These are phyloP conservation scores for Cantharis rustica DNA, from an alignment of 2,888 invertebrate species.

Conservation along the genomic window DNA sequence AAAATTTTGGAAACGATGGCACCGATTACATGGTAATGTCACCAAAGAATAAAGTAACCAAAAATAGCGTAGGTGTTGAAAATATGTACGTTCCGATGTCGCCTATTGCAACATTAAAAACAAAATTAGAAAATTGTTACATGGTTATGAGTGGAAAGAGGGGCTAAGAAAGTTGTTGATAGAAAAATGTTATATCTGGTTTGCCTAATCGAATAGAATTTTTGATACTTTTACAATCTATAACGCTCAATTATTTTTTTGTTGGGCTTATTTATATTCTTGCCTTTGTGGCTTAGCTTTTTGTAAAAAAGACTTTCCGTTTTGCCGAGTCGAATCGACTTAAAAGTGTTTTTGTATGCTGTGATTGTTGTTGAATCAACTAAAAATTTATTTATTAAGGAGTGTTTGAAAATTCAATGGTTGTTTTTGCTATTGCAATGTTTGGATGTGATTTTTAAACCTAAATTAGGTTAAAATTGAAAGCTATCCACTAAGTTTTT, in stretches of 20 bases:
- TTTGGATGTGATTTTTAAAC: neutral
- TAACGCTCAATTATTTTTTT: conserved; percentile 1
- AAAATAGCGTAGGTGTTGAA: conserved; percentile 34
- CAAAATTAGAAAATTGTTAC: conserved; percentile 46
- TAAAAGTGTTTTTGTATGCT: neutral
- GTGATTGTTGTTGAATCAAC: neutral
- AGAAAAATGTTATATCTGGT: neutral
- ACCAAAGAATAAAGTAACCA: conserved; percentile 36
- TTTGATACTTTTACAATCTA: conserved; percentile 13
- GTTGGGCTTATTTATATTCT: conserved; percentile 1
- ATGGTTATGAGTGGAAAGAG: conserved; percentile 48
- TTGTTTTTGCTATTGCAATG: neutral
- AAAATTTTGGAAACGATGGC: conserved; percentile 46
- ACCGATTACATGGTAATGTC: conserved; percentile 51
- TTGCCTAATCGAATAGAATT: conserved; percentile 7
- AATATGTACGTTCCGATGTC: conserved; percentile 51
- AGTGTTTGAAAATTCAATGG: neutral
- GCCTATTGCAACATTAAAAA: conserved; percentile 43
- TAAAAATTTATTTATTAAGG: neutral
- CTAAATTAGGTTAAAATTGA: neutral
- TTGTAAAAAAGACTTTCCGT: neutral
- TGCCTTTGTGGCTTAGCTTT: conserved; percentile 3
- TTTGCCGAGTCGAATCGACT: neutral
- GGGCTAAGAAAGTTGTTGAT: conserved; percentile 8
- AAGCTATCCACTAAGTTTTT: neutral